Conservation (phyloP, 2,797 vertebrate genomes). For the Danionella dracula region DNA sequence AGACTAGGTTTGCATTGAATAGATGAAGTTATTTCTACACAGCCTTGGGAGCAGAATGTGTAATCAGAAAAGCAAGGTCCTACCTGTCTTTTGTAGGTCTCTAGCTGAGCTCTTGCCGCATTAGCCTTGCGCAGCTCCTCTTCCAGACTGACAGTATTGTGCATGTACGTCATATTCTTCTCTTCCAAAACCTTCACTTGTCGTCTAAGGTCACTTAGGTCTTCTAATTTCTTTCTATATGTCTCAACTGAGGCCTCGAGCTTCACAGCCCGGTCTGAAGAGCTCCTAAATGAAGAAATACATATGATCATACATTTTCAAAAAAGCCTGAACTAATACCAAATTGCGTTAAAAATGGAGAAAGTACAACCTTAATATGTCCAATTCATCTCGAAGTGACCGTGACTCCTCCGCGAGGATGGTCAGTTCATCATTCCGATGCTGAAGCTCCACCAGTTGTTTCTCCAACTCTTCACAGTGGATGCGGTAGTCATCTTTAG, state of each 20-base stretch:
- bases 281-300: slow-evolving; percentile 63
- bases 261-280: slow-evolving; percentile 88
- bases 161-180: slow-evolving; percentile 96
- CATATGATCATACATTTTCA: not conserved
- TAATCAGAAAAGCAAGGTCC: not conserved
- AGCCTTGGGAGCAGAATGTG: no score
- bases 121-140: slow-evolving; percentile 96
- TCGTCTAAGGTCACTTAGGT: slow-evolving; percentile 86
- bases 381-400: slow-evolving; percentile 91
- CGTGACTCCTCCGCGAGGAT: slow-evolving; percentile 91
- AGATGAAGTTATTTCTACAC: no score
- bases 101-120: slow-evolving; percentile 86
- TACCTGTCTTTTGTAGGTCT: slow-evolving; percentile 93
- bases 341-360: not conserved
- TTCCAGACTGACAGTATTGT: slow-evolving; percentile 91
- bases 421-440: slow-evolving; percentile 90
- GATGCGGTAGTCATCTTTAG: slow-evolving; percentile 96
- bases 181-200: slow-evolving; percentile 94
- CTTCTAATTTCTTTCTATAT: slow-evolving; percentile 93
- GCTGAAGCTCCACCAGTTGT: slow-evolving; percentile 91
- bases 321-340: not conserved
- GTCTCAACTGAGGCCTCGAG: slow-evolving; percentile 88
- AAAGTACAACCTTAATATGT: slow-evolving; percentile 77
- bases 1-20: no score
- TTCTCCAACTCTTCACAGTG: slow-evolving; percentile 97